Evolutionary conservation across 2,113 vertebrate genomes (phyloP).

Genomic region (Brienomyrus longianalis): DNA sequence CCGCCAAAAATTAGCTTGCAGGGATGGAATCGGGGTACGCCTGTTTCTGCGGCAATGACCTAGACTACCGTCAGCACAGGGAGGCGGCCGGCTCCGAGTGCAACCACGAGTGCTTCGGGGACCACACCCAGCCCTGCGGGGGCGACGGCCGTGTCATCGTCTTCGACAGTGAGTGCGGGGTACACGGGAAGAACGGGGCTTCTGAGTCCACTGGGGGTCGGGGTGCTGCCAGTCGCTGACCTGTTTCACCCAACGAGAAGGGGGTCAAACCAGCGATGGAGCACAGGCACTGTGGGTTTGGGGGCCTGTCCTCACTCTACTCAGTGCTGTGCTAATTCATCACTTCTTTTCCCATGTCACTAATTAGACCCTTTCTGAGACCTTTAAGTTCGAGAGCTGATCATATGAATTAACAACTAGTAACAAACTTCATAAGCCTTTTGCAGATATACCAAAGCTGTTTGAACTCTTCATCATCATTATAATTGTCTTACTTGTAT

Average conservation of each 20-base stretch:
- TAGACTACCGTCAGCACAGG: conserved; percentile 72
- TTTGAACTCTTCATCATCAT: not conserved
- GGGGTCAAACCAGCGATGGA: not conserved
- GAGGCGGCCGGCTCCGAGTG: conserved; percentile 85
- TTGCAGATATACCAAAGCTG: not conserved
- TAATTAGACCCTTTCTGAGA: not conserved
- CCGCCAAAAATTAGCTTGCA: conserved; percentile 50
- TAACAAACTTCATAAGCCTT: not conserved
- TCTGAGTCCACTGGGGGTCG: not conserved
- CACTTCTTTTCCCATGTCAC: not conserved
- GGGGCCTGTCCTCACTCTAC: not conserved
- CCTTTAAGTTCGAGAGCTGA: not conserved
- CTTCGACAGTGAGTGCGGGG: conserved; percentile 81
- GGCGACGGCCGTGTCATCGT: conserved; percentile 93
- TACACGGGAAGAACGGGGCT: not conserved
- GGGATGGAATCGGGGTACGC: conserved; percentile 95
- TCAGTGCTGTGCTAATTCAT: no score
- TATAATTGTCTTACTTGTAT: not conserved
- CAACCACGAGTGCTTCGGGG: conserved; percentile 91
- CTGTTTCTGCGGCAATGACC: conserved; percentile 92
- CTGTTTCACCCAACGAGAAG: not conserved
- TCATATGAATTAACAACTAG: not conserved
- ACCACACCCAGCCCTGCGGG: conserved; percentile 90
- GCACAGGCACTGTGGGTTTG: not conserved
- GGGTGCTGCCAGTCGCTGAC: not conserved